These are phyloP conservation scores for Cenopis cana DNA, from an alignment of 2,888 invertebrate genomes.

Conservation along the genomic window DNA sequence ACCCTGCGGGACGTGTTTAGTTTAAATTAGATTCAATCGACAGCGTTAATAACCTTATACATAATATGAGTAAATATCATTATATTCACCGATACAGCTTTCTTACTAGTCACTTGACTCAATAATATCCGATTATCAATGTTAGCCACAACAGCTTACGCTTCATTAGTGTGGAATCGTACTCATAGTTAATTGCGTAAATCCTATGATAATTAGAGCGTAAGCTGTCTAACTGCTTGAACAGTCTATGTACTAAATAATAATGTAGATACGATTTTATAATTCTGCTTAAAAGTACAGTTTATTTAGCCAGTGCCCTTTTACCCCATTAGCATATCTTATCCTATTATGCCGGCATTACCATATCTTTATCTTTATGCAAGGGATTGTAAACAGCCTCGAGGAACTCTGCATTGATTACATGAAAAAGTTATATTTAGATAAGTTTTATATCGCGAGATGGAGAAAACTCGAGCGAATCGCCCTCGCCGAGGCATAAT, in stretches of 20 bases:
- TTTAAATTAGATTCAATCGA: neutral
- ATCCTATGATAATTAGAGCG: neutral
- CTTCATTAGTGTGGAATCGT: neutral
- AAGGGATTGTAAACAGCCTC: constrained; percentile 33
- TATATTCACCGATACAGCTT: neutral
- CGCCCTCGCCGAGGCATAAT: constrained; percentile 55
- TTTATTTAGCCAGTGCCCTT: constrained; percentile 1
- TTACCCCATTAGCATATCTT: constrained; percentile 23
- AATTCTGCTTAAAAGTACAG: constrained; percentile 4
- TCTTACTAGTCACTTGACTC: neutral
- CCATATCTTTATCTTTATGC: constrained; percentile 34
- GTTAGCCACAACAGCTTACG: neutral
- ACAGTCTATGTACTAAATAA: neutral
- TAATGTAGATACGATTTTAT: neutral
- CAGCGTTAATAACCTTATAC: neutral
- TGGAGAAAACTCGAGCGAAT: constrained; percentile 42
- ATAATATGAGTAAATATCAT: neutral
- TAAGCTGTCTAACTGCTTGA: neutral
- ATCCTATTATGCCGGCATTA: constrained; percentile 27
- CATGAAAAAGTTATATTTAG: constrained; percentile 63
- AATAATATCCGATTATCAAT: neutral
- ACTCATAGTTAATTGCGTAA: neutral
- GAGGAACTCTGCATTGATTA: constrained; percentile 39
- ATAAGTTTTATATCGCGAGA: constrained; percentile 40
- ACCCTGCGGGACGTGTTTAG: neutral